Conservation (phyloP, 1,140 invertebrate genomes). For the Musca vetustissima region DNA sequence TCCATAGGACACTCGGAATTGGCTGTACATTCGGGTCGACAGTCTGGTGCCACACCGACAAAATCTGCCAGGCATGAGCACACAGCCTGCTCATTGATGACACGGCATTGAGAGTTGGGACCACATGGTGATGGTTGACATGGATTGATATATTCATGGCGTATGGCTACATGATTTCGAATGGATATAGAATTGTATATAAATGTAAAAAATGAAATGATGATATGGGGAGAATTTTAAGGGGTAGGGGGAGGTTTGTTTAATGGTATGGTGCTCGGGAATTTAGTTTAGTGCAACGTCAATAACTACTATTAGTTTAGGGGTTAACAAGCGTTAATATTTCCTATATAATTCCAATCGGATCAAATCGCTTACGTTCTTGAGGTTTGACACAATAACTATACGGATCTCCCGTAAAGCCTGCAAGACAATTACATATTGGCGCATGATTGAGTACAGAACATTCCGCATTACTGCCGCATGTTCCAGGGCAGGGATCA, state of each 20-base stretch:
- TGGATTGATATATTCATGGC: conserved; percentile 58
- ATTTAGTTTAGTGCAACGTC: too few relatives aligned
- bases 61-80: conserved; percentile 74
- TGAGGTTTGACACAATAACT: conserved; percentile 60
- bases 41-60: conserved; percentile 72
- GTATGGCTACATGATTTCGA: conserved; percentile 42
- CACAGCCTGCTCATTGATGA: conserved; percentile 65
- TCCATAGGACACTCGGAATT: conserved; percentile 76
- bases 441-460: conserved; percentile 74
- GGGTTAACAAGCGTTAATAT: conserved; percentile 40
- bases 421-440: conserved; percentile 68
- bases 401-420: conserved; percentile 71
- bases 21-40: conserved; percentile 71
- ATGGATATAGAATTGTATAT: conserved; percentile 28
- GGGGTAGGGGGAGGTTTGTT: too few relatives aligned
- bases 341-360: conserved; percentile 48
- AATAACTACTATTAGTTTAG: conserved; percentile 52
- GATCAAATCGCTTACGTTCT: conserved; percentile 60
- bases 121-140: conserved; percentile 69
- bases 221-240: too few relatives aligned
- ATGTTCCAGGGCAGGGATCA: conserved; percentile 76
- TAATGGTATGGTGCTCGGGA: too few relatives aligned
- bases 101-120: conserved; percentile 66
- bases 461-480: conserved; percentile 73
- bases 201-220: too few relatives aligned